Base-by-base conservation (phyloP, 2,113 vertebrate species). In the Ophiodon elongatus region DNA sequence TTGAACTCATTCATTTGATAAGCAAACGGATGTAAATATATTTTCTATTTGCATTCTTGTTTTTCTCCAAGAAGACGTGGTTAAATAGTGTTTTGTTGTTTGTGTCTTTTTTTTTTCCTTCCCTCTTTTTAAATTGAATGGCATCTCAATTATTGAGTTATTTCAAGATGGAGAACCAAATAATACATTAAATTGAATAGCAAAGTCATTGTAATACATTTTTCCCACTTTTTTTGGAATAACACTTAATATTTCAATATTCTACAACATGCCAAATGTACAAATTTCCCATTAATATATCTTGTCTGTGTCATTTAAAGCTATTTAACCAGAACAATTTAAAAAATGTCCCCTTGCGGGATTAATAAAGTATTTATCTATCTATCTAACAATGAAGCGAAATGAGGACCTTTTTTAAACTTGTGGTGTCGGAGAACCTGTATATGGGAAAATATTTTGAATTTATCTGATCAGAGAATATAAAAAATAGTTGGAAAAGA, bases 1-100 rank as follows among this genome's bases (percentile, higher is more conserved):
- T n/a, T n/a, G n/a, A n/a, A n/a, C n/a, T n/a, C n/a, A n/a, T n/a
- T n/a, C n/a, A n/a, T n/a, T n/a, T n/a, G n/a, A n/a, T n/a, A n/a
- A n/a, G n/a, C n/a, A n/a, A n/a, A n/a, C n/a, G n/a, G n/a, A n/a
- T 93, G 89, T 92, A 90, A 86, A 92, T 89, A 90, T 82, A 47
- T 86, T 85, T 91, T 89, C 81, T 80, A 68, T 62, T 81, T 68
- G 19, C 5, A 13, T 79, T 67, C 76, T n/a, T 54, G 21, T 27
- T 66, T 79, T 76, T 85, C 89, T 79, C 13, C 35, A 79, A 68
- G 19, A 83, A 90, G 9, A 82, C 52, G 76, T 90, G 85, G 91
- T 91, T 90, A 73, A 83, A 83, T 78, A 76, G 73, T 74, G 0
- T n/a, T 23, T 59, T 15, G 23, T 62, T 63, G 45, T 66, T 59